These are phyloP conservation scores for Listronotus bonariensis DNA, from an alignment of 1,140 invertebrate species.

Conservation along the genomic window DNA sequence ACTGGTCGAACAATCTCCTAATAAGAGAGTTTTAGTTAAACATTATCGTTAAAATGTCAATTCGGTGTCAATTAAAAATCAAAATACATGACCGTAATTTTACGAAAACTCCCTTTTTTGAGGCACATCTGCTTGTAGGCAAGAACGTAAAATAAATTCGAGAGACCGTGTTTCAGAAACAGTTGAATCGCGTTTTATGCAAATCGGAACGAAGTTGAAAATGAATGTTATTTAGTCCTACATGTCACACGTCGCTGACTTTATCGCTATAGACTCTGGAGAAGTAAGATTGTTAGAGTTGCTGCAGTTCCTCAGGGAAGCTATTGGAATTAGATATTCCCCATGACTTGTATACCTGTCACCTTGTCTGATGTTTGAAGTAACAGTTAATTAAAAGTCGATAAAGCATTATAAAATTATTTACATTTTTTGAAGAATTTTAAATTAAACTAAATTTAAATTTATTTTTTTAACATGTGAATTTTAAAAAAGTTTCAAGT, in stretches of 20 bases:
- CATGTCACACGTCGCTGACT: conserved; percentile 33
- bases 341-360: neutral
- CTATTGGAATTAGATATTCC: conserved; percentile 21
- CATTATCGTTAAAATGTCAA: too few relatives aligned
- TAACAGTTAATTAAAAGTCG: too few relatives aligned
- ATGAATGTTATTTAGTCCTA: conserved; percentile 36
- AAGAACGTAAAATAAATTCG: conserved; percentile 30
- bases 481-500: too few relatives aligned
- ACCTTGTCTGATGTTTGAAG: too few relatives aligned
- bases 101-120: conserved; percentile 16
- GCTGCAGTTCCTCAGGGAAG: conserved; percentile 15
- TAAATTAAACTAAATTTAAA: too few relatives aligned
- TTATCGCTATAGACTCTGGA: conserved; percentile 21
- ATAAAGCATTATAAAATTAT: too few relatives aligned
- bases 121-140: conserved; percentile 25
- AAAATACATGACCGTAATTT: neutral
- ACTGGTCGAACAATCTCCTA: too few relatives aligned
- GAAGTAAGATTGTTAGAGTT: conserved; percentile 17
- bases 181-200: conserved; percentile 32
- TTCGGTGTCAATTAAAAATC: too few relatives aligned
- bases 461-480: too few relatives aligned
- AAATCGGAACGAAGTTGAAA: conserved; percentile 26
- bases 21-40: too few relatives aligned
- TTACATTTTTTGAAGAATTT: too few relatives aligned
- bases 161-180: conserved; percentile 24